Percentiles rank a stretch among this genome's conserved stretches.
Evolutionary conservation across 1,140 invertebrate genomes (phyloP).

Genomic region (Physella acuta): DNA sequence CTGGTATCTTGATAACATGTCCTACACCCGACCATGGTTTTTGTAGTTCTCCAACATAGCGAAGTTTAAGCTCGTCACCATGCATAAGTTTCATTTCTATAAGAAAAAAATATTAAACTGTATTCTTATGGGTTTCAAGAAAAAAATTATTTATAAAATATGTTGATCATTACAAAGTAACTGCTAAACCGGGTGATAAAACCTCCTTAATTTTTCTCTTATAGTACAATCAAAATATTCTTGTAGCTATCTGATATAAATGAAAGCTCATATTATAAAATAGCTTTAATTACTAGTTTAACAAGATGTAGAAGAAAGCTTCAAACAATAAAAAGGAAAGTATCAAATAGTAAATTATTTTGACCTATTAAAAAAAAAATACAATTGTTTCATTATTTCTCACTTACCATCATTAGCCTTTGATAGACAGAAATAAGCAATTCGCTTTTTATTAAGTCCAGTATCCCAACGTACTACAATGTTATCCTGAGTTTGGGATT

Average conservation of each 20-base stretch:
- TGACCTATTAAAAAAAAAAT: no score
- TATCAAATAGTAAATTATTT: no score
- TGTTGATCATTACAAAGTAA: not conserved
- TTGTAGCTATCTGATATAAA: no score
- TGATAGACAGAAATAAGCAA: conserved; percentile 93
- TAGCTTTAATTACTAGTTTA: no score
- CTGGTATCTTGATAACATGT: conserved; percentile 96
- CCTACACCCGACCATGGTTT: conserved; percentile 91
- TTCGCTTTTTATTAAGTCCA: conserved; percentile 96
- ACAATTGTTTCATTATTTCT: no score
- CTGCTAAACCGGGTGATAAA: not conserved
- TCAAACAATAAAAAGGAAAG: no score
- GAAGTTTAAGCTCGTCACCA: conserved; percentile 92
- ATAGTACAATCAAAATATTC: no score
- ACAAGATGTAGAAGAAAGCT: no score
- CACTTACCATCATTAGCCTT: conserved; percentile 84
- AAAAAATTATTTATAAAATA: not conserved
- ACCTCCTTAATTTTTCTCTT: not conserved
- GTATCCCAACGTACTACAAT: conserved; percentile 98
- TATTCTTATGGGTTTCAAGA: not conserved
- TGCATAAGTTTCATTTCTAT: conserved; percentile 98
- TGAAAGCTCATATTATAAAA: no score
- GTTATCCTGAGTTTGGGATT: conserved; percentile 97
- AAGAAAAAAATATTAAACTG: conserved; percentile 20
- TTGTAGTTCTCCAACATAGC: conserved; percentile 90